Evolutionary conservation across 2,888 invertebrate genomes (phyloP).

Genomic region (Sinelater perroti): DNA sequence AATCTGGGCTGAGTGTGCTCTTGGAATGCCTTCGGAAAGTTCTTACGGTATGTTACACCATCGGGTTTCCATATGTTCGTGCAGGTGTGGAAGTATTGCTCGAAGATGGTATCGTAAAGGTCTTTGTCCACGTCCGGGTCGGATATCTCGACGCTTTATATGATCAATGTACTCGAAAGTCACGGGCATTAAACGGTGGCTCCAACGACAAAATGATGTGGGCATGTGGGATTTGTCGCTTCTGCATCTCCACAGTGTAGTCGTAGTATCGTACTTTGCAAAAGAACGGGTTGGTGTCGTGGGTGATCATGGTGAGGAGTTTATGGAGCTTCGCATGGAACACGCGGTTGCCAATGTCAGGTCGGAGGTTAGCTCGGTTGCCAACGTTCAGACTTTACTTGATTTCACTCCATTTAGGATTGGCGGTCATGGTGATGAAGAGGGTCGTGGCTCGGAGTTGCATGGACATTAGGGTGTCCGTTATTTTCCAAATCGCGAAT

Average conservation of each 20-base stretch:
- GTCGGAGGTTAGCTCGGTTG: neutral
- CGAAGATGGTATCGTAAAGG: neutral
- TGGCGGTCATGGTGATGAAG: neutral
- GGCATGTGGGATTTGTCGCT: neutral
- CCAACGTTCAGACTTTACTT: neutral
- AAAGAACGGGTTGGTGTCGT: neutral
- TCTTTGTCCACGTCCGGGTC: neutral
- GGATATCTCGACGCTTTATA: too few relatives aligned
- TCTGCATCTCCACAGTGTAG: neutral
- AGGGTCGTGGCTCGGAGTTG: too few relatives aligned
- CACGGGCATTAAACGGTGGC: neutral
- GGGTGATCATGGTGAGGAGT: neutral
- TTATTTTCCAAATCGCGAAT: too few relatives aligned
- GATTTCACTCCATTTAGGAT: neutral
- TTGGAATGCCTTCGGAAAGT: neutral
- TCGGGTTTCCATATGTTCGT: neutral
- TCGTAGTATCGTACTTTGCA: neutral
- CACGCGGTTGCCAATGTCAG: neutral
- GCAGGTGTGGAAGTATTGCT: neutral
- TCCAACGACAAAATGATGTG: neutral
- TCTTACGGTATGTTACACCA: neutral
- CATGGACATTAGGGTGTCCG: too few relatives aligned
- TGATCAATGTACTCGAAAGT: neutral
- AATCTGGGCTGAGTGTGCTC: neutral
- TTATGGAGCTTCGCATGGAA: neutral